These are phyloP conservation scores for Dysmachus trigonus DNA, from an alignment of 2,888 invertebrate genomes.

Conservation along the genomic window DNA sequence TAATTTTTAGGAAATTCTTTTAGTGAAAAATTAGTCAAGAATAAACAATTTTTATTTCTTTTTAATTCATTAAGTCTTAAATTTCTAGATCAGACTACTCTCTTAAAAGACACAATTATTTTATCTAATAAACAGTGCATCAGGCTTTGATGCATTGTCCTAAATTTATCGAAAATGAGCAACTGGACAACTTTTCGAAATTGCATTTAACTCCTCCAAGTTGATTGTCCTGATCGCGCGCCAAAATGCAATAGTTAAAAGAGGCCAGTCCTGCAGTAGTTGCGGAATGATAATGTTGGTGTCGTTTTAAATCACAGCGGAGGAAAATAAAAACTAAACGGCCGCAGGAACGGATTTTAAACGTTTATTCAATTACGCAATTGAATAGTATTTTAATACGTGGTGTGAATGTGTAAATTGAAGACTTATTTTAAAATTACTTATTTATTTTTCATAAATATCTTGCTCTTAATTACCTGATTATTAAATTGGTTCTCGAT, in stretches of 20 bases:
- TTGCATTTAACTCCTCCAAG: neutral
- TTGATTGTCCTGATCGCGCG: neutral
- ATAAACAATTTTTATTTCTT: no score
- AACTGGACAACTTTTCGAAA: neutral
- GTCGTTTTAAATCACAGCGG: neutral
- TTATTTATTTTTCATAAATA: neutral
- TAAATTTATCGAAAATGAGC: neutral
- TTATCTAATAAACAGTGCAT: neutral
- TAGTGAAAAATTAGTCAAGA: no score
- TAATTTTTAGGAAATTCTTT: no score
- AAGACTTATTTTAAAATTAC: neutral
- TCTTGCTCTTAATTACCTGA: neutral
- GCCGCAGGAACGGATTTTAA: neutral
- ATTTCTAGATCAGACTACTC: no score
- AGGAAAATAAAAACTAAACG: neutral
- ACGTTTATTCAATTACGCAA: conserved; percentile 4
- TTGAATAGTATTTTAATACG: conserved; percentile 26
- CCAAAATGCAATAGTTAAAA: neutral
- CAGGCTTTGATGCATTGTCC: neutral
- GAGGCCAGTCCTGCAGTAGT: neutral
- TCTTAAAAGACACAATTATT: neutral
- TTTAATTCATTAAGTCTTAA: no score
- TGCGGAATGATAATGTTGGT: neutral
- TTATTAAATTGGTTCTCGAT: neutral
- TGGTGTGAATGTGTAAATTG: neutral